Evolutionary conservation across 2,113 vertebrate genomes (phyloP), one percentile per base, ranked within the genome.

Genomic region (Macroglossus sobrinus): DNA sequence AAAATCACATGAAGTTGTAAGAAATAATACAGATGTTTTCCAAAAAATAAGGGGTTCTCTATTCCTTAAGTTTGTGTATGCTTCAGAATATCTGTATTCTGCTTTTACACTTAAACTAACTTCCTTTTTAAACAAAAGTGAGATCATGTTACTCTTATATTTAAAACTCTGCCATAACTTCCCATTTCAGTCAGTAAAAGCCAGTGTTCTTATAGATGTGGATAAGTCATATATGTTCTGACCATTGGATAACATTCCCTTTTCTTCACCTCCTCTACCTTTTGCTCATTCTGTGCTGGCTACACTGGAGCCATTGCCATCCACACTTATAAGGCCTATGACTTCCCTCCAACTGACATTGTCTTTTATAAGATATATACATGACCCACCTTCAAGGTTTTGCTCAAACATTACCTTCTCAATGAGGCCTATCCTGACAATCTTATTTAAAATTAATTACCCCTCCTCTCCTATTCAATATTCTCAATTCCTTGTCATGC

Each of bases 301-400:
- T 50, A 57, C 50, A 61, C 0, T 3, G 33, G 4, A n/a, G n/a
- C 11, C 18, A 0, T 35, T 35, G 14, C 33, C 16, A 28, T 19
- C 18, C 5, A 7, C 1, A 35, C 21, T 10, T 45, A 68, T 10
- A 84, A 93, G 4, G 18, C 2, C 45, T 21, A 2, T 12, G 8
- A 1, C 21, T 66, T 30, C 7, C 18, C 5, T 64, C 53, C 35
- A 4, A 30, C 50, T 2, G 21, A 1, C 15, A 30, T 18, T 64
- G 2, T 33, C 26, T 82, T 82, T 26, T 40, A 28, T 21, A 19
- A 90, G 61, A 26, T 28, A 26, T 35, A 2, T 14, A 43, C 33
- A 55, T 24, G n/a, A 3, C 2, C 61, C 15, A 35, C 15, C 33
- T 55, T 94, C 12, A 72, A 92, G 24, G 5, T 75, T 69, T 47